Conservation (phyloP, 2,797 vertebrate genomes). For the Echeneis naucrates region DNA sequence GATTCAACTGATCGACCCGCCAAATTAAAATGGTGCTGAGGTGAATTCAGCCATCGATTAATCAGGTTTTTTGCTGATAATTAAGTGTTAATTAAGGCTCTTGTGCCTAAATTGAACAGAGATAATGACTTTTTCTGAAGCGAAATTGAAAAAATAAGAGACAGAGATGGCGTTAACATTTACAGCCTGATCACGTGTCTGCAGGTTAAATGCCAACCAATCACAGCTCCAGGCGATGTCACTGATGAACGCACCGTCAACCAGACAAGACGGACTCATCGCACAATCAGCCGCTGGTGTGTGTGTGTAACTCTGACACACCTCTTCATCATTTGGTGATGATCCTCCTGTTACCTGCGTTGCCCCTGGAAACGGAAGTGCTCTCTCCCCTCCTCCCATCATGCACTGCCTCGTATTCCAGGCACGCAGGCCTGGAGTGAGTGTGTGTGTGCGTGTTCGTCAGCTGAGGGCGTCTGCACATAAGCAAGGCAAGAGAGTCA, state of each 20-base stretch:
- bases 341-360: constrained; percentile 63
- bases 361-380: constrained; percentile 65
- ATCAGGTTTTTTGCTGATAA: too few relatives aligned
- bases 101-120: too few relatives aligned
- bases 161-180: too few relatives aligned
- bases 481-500: not conserved
- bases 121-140: too few relatives aligned
- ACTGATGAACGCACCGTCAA: constrained; percentile 52
- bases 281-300: constrained; percentile 41
- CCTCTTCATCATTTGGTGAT: constrained; percentile 33
- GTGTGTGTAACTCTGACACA: constrained; percentile 38
- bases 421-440: constrained; percentile 41
- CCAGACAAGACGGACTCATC: constrained; percentile 49
- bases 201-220: constrained; percentile 22
- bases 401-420: constrained; percentile 55
- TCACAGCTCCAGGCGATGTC: constrained; percentile 53
- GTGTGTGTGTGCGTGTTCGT: too few relatives aligned
- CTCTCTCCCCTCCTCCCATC: constrained; percentile 44
- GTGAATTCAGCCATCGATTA: too few relatives aligned
- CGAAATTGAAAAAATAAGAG: too few relatives aligned
- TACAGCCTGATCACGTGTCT: constrained; percentile 14
- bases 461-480: constrained; percentile 6
- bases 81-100: too few relatives aligned
- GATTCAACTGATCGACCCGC: too few relatives aligned
- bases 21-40: too few relatives aligned